phyloP scores from a whole-genome alignment of 35 echinoderm and acorn worm species.

The Anneissia japonica region DNA sequence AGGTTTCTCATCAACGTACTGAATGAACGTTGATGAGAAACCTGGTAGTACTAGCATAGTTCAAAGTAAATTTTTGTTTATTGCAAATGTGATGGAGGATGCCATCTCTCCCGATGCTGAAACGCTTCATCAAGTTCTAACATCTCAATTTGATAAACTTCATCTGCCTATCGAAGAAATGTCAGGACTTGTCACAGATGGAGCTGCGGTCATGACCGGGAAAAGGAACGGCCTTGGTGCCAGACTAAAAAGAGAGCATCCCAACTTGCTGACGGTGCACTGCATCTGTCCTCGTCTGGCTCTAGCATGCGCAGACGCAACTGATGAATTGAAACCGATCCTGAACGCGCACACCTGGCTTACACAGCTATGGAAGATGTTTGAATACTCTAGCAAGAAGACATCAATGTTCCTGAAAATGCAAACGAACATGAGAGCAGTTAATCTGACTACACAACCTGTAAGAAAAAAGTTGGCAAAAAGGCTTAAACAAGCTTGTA shows the following conservation, averaged over 20 bases:
- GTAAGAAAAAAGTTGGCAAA: neutral
- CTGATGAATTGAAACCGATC: slow-evolving; percentile 1
- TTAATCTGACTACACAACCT: neutral
- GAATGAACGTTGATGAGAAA: neutral
- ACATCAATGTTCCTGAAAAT: slow-evolving; percentile 11
- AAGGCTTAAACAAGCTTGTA: slow-evolving; percentile 10
- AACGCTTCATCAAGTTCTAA: neutral
- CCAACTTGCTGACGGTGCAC: slow-evolving; percentile 8
- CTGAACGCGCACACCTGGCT: neutral
- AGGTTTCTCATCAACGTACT: neutral
- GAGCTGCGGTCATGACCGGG: slow-evolving; percentile 21
- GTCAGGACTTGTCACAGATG: slow-evolving; percentile 21
- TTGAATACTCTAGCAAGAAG: slow-evolving; percentile 13
- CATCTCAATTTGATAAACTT: neutral
- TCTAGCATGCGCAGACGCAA: slow-evolving; percentile 6
- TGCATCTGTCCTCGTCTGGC: slow-evolving; percentile 19
- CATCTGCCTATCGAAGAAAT: neutral
- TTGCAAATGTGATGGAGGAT: slow-evolving; percentile 13
- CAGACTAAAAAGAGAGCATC: slow-evolving; percentile 2
- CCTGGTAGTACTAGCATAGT: neutral
- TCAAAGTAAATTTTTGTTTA: slow-evolving; percentile 3
- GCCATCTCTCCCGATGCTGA: neutral
- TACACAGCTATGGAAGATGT: slow-evolving; percentile 12
- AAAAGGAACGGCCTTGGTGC: neutral
- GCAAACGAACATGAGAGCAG: neutral